Evolutionary conservation across 1,140 invertebrate genomes (phyloP).

Genomic region (Eufriesea mexicana): DNA sequence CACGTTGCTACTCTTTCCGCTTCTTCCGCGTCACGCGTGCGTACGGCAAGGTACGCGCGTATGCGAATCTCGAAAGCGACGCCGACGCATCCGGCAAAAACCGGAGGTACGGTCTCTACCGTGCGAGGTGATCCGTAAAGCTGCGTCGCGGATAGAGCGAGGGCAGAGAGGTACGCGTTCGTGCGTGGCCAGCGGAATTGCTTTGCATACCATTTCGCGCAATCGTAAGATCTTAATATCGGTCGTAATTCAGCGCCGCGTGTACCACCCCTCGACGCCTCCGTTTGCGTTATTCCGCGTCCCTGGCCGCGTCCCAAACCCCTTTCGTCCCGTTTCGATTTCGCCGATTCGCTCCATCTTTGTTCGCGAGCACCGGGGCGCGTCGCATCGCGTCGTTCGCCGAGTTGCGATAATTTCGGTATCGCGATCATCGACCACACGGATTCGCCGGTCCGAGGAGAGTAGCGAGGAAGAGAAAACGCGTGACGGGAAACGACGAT

Average conservation of each 20-base stretch:
- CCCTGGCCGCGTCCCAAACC: background rate
- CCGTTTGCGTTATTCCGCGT: constrained; percentile 41
- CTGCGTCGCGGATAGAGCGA: constrained; percentile 49
- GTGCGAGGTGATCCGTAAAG: constrained; percentile 9
- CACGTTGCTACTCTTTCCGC: too few relatives aligned
- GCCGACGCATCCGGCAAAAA: background rate
- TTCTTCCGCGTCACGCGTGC: too few relatives aligned
- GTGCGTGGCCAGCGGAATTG: constrained; percentile 67
- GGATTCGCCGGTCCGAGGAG: background rate
- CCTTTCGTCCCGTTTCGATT: background rate
- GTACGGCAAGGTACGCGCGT: too few relatives aligned
- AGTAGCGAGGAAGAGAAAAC: background rate
- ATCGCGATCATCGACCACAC: too few relatives aligned
- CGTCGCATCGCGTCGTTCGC: too few relatives aligned
- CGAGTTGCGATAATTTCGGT: too few relatives aligned
- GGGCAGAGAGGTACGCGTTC: constrained; percentile 17
- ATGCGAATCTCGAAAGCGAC: too few relatives aligned
- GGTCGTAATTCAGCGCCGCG: constrained; percentile 72
- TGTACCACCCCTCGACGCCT: constrained; percentile 37
- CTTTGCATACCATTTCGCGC: constrained; percentile 78
- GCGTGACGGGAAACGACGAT: constrained; percentile 51
- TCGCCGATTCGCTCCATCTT: background rate
- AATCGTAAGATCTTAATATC: constrained; percentile 81
- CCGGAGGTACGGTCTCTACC: background rate
- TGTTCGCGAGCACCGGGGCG: too few relatives aligned